Base-by-base conservation (phyloP, 2,888 invertebrate genomes). In the Thumatha senex region DNA sequence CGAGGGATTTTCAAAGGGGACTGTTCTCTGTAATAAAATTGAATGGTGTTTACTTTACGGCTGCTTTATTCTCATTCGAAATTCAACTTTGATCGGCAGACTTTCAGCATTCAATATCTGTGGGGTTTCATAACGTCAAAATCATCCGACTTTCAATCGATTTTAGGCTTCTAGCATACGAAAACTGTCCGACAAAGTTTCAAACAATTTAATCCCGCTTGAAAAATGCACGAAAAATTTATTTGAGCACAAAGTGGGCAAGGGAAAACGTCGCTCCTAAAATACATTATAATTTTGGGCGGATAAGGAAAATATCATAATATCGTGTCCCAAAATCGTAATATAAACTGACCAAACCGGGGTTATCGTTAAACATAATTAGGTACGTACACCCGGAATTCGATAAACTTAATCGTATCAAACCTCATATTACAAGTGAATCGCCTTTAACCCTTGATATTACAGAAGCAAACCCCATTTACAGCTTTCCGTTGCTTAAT, bases 21-120 rank as follows among this genome's bases (percentile, higher is more conserved):
- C 79, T 77, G 73, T 74, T 80, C 76, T 67, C 67, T 70, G 78
- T 87, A 88, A 89, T 89, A 88, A 87, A 87, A 86, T 83, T 78
- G 81, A 84, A 89, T 82, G 81, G 80, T 85, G 80, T 85, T 84
- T 86, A 82, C 84, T 82, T 80, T 79, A 82, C 67, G 80, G 82
- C 78, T 76, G 74, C 72, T 78, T 80, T 79, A 74, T 79, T 71
- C 67, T 58, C 66, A 58, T 70, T 65, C 65, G 63, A 61, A 71
- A 73, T 70, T 58, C 72, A 51, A 63, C 57, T 60, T 61, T 63
- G 63, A 47, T 44, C 24, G 40, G 40, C 50, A 45, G 52, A 59
- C 58, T 55, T 62, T 71, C 54, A 49, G 65, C 59, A 61, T 76
- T 68, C 63, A 75, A 74, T 75, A 71, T 72, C 61, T 54, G 62